phyloP scores from a whole-genome alignment of 2,113 vertebrate genomes.

The Orthonyx spaldingii region DNA sequence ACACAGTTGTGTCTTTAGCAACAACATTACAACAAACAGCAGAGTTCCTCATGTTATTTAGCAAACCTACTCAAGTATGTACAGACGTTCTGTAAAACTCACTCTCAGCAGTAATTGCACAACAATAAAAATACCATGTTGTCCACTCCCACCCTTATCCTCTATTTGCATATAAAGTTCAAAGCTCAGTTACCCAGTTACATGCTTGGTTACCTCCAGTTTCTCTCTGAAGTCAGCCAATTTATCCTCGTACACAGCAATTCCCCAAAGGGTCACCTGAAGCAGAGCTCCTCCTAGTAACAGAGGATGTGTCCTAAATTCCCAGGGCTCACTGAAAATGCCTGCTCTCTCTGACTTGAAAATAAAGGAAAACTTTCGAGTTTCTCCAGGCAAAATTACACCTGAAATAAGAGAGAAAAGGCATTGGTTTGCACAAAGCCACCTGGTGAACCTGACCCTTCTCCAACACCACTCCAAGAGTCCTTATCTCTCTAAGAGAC shows the following conservation, averaged over 20 bases:
- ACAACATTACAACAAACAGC: not conserved
- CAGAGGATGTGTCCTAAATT: conserved; percentile 85
- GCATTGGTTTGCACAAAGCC: not conserved
- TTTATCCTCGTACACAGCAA: conserved; percentile 80
- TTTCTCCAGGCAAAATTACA: conserved; percentile 83
- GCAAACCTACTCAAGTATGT: not conserved
- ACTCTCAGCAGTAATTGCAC: not conserved
- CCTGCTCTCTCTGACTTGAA: conserved; percentile 84
- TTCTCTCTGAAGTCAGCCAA: conserved; percentile 70
- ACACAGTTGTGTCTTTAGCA: not conserved
- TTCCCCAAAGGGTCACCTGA: conserved; percentile 82
- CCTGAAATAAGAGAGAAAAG: conserved; percentile 63
- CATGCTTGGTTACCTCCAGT: conserved; percentile 75
- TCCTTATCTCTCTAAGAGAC: not conserved
- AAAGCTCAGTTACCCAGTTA: not conserved
- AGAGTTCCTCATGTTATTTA: not conserved
- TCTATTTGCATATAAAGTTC: conserved; percentile 6
- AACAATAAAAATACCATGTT: conserved; percentile 11
- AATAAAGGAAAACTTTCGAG: conserved; percentile 70
- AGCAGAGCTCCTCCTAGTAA: conserved; percentile 84
- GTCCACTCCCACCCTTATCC: not conserved
- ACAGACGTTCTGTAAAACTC: not conserved
- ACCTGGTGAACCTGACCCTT: not conserved
- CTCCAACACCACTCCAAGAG: not conserved
- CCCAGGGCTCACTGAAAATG: conserved; percentile 84